phyloP scores from a whole-genome alignment of 2,113 vertebrate species.

The Paralichthys olivaceus region DNA sequence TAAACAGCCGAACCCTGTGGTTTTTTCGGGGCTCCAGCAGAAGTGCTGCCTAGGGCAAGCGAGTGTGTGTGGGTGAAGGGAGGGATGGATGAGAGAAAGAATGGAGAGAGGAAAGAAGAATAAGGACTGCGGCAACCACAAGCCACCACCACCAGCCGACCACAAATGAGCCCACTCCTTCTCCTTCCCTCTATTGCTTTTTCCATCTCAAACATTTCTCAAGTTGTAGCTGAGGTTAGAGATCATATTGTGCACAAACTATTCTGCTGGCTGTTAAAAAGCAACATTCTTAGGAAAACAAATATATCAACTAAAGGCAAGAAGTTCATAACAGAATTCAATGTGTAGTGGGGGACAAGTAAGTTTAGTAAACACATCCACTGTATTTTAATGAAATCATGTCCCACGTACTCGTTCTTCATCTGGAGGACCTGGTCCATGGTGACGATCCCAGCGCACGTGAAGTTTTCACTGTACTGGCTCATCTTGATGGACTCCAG shows the following conservation, averaged over 20 bases:
- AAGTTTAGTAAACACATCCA: background rate
- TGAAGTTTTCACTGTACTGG: slow-evolving; percentile 95
- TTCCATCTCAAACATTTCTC: slow-evolving; percentile 73
- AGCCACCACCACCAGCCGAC: slow-evolving; percentile 68
- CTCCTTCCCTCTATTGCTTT: slow-evolving; percentile 64
- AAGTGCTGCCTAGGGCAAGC: slow-evolving; percentile 63
- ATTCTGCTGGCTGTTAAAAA: slow-evolving; percentile 58
- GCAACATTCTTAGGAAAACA: slow-evolving; percentile 47
- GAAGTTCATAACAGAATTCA: slow-evolving; percentile 19
- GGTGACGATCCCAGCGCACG: slow-evolving; percentile 86
- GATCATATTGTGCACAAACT: slow-evolving; percentile 60
- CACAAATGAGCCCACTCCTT: slow-evolving; percentile 75
- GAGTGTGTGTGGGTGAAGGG: slow-evolving; percentile 58
- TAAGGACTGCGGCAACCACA: slow-evolving; percentile 69
- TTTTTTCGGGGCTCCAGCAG: slow-evolving; percentile 63
- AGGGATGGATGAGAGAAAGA: slow-evolving; percentile 65
- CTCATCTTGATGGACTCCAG: slow-evolving; percentile 98
- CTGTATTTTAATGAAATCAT: background rate
- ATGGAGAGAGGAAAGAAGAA: slow-evolving; percentile 56
- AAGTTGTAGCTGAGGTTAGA: slow-evolving; percentile 61
- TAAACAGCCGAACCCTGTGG: slow-evolving; percentile 58
- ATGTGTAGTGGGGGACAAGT: background rate
- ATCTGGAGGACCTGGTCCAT: slow-evolving; percentile 97
- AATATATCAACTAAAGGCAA: slow-evolving; percentile 22
- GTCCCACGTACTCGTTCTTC: slow-evolving; percentile 91